Base-by-base conservation (phyloP, 2,888 invertebrate genomes). In the Philonicus albiceps region DNA sequence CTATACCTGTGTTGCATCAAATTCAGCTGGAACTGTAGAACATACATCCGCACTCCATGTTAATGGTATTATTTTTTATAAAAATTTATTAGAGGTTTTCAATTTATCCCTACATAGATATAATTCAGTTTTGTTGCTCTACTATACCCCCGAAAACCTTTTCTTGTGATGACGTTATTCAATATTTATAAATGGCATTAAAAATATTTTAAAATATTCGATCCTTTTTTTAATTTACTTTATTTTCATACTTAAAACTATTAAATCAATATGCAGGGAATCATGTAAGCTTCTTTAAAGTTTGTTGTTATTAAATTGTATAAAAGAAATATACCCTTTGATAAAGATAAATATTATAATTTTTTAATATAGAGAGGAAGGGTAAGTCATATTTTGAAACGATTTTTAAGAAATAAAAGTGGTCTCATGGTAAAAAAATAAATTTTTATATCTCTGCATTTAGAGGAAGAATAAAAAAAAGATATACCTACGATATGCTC, bases 1-100 rank as follows among this genome's bases (percentile, higher is more conserved):
- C 90, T 95, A 94, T 91, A 94, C 94, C 73, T 95, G 95, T 91
- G 92, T 93, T 88, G 95, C 94, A 87, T 91, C 92, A 88, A 95
- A 95, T 92, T 91, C 91, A 86, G 95, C 94, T 83, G 94, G 93
- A n/a, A 90, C 89, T 64, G 90, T 91, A 16, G 92, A 91, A 88
- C 91, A 92, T 89, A 91, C 91, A 6, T 91, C 93, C n/a, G 89
- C 90, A 87, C 89, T 90, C 40, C 88, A 88, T 86, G 90, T 90
- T 64, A 90, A 90, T 88, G 90, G 90, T 90, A 89, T 83, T 84
- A 30, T 55, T 86, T 84, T 78, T 37, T 3, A 83, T 19, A 22
- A 72, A 16, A 83, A 55, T n/a, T 83, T 43, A 43, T 64, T 31
- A 30, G 27, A 64, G 0, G 22, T 64, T 64, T 64, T 27, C 0